Evolutionary conservation across 2,888 invertebrate species (phyloP).

Genomic region (Agrochola macilenta): DNA sequence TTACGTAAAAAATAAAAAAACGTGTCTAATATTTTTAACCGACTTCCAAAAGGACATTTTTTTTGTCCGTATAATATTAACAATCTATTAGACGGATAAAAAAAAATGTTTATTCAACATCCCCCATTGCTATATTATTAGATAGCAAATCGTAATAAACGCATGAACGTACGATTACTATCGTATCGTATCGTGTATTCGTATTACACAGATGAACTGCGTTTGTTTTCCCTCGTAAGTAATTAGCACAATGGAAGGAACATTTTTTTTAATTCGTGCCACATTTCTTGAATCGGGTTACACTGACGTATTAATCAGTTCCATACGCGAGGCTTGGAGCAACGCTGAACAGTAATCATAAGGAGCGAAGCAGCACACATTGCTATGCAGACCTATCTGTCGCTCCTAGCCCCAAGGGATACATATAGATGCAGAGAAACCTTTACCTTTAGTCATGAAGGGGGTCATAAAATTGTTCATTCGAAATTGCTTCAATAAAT

Average conservation of each 20-base stretch:
- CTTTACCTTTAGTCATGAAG: constrained; percentile 15
- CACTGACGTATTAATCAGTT: constrained; percentile 49
- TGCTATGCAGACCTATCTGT: constrained; percentile 53
- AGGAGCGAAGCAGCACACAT: constrained; percentile 54
- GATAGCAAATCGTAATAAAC: background rate
- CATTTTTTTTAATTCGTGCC: background rate
- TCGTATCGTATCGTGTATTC: too few relatives aligned
- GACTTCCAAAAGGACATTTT: too few relatives aligned
- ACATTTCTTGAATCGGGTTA: background rate
- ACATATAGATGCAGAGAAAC: constrained; percentile 17
- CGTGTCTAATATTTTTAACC: too few relatives aligned
- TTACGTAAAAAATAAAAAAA: too few relatives aligned
- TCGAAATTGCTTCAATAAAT: constrained; percentile 22
- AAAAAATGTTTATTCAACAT: too few relatives aligned
- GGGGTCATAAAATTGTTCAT: constrained; percentile 41
- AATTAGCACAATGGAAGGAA: background rate
- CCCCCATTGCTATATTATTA: too few relatives aligned
- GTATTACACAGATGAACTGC: background rate
- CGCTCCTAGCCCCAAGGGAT: constrained; percentile 41
- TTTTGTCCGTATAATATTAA: too few relatives aligned
- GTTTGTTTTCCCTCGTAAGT: background rate
- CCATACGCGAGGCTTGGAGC: constrained; percentile 45
- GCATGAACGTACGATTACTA: too few relatives aligned
- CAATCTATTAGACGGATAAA: too few relatives aligned
- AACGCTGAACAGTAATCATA: constrained; percentile 63